These are phyloP conservation scores for Anseranas semipalmata DNA, from an alignment of 2,113 vertebrate species.

Conservation along the genomic window DNA sequence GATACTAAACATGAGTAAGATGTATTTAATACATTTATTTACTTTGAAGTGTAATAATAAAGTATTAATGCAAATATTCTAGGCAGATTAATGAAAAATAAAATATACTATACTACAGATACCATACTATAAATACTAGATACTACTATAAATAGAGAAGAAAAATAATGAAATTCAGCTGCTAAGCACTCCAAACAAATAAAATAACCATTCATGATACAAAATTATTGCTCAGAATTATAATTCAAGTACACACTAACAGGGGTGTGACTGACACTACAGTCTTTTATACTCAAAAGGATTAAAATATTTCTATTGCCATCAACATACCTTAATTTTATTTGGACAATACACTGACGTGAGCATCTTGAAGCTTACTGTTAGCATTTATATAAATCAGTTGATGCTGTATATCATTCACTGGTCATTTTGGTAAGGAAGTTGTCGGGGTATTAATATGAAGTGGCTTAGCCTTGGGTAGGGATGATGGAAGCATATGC, in stretches of 20 bases:
- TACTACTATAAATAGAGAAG: not conserved
- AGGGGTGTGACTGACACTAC: not conserved
- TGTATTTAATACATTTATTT: not conserved
- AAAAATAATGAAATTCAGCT: not conserved
- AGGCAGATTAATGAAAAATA: not conserved
- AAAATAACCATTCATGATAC: not conserved
- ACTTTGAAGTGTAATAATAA: not conserved
- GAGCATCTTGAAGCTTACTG: not conserved
- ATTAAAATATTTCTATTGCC: not conserved
- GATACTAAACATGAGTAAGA: not conserved
- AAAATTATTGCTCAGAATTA: not conserved
- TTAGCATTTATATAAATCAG: not conserved
- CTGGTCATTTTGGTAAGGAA: not conserved
- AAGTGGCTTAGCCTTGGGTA: not conserved
- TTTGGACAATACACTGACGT: not conserved
- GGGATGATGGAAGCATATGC: not conserved
- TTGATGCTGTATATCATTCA: not conserved
- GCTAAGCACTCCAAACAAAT: not conserved
- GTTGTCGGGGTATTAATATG: not conserved
- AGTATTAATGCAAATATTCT: not conserved
- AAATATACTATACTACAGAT: not conserved
- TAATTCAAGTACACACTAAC: not conserved
- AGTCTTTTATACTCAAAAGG: not conserved
- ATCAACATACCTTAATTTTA: not conserved
- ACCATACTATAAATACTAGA: too few relatives aligned